Evolutionary conservation across 1,140 invertebrate species (phyloP).

Genomic region (Oppia nitens): DNA sequence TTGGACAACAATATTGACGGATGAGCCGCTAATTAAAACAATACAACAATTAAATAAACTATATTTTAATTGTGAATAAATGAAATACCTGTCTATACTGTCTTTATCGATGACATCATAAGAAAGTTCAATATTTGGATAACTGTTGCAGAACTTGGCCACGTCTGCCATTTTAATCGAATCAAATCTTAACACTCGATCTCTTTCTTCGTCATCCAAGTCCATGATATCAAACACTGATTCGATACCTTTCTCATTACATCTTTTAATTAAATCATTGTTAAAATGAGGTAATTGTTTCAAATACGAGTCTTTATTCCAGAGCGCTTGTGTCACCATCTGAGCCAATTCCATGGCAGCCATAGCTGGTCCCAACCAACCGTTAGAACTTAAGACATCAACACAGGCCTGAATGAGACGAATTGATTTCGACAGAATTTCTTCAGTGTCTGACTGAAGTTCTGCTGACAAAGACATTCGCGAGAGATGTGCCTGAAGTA

Average conservation of each 20-base stretch:
- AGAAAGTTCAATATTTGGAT: conserved; percentile 93
- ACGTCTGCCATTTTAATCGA: conserved; percentile 88
- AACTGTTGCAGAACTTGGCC: conserved; percentile 92
- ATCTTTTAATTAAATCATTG: conserved; percentile 70
- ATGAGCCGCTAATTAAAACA: conserved; percentile 39
- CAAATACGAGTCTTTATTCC: conserved; percentile 93
- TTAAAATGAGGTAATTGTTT: conserved; percentile 94
- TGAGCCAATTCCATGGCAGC: conserved; percentile 98
- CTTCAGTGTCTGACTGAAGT: conserved; percentile 87
- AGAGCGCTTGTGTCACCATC: conserved; percentile 99
- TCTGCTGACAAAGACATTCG: conserved; percentile 84
- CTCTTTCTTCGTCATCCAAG: conserved; percentile 82
- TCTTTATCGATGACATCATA: conserved; percentile 80
- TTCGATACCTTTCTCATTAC: conserved; percentile 77
- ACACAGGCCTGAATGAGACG: conserved; percentile 94
- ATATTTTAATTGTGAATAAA: conserved; percentile 3
- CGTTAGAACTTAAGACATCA: conserved; percentile 92
- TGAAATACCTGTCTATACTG: conserved; percentile 33
- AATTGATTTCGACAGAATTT: conserved; percentile 57
- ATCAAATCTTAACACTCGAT: conserved; percentile 60
- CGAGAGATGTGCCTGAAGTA: conserved; percentile 89
- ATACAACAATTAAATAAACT: conserved; percentile 2
- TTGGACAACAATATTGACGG: conserved; percentile 72
- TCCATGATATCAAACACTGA: conserved; percentile 98
- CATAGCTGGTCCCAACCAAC: conserved; percentile 92